Conservation (phyloP, 2,888 invertebrate genomes). For the Ennomos fuscantarius region DNA sequence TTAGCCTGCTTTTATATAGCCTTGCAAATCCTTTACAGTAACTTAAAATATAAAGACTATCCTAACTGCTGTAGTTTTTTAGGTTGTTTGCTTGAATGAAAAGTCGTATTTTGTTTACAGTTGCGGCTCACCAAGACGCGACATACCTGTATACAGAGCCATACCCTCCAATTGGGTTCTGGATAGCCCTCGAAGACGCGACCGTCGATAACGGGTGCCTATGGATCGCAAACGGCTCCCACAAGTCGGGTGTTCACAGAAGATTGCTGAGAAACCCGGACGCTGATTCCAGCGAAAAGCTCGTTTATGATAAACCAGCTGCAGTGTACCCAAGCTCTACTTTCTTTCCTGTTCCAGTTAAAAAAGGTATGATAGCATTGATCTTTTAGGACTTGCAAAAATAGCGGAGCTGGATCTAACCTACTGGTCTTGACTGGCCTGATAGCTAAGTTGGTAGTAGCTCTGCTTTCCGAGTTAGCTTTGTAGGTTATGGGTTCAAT, state of each 20-base stretch:
- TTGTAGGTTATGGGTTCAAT: too few species aligned
- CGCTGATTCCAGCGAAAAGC: conserved; percentile 80
- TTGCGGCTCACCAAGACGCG: conserved; percentile 93
- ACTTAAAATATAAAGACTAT: not conserved
- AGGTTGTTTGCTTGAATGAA: too few species aligned
- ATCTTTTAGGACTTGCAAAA: too few species aligned
- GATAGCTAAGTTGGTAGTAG: too few species aligned
- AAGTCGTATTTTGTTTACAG: conserved; percentile 71
- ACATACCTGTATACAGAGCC: conserved; percentile 95
- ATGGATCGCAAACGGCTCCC: conserved; percentile 96
- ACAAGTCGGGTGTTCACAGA: conserved; percentile 92
- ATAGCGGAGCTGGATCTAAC: too few species aligned
- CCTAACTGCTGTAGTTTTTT: too few species aligned
- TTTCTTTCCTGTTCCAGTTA: conserved; percentile 92
- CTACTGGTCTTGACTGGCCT: too few species aligned
- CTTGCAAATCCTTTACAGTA: too few species aligned
- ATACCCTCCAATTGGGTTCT: conserved; percentile 92
- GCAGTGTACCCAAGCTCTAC: conserved; percentile 89
- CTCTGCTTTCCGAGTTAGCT: too few species aligned
- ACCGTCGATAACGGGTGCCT: conserved; percentile 97
- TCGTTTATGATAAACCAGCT: conserved; percentile 89
- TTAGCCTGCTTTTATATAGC: too few species aligned
- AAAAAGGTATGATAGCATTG: conserved; percentile 87
- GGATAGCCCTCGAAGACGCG: conserved; percentile 98
- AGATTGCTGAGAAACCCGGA: conserved; percentile 90